These are phyloP conservation scores for Lycophotia porphyrea DNA, from an alignment of 2,888 invertebrate genomes.

Conservation along the genomic window DNA sequence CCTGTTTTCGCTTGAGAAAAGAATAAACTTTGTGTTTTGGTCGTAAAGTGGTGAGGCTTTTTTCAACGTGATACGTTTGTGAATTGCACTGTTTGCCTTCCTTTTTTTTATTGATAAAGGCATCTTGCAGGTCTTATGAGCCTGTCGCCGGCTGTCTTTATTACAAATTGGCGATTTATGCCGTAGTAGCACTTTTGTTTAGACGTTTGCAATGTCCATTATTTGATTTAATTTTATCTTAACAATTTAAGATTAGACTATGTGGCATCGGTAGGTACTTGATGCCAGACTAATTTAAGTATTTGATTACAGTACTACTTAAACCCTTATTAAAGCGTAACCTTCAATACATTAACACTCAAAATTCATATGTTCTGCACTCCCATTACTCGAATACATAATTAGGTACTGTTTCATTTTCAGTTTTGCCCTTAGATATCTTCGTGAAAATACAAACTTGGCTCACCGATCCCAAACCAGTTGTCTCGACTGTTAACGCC, in stretches of 20 bases:
- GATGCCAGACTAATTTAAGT: neutral
- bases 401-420: neutral
- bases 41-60: slow-evolving; percentile 5
- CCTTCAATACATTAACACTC: neutral
- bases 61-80: neutral
- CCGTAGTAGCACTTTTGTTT: neutral
- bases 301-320: neutral
- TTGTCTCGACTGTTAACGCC: slow-evolving; percentile 27
- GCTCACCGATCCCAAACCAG: slow-evolving; percentile 15
- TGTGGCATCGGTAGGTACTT: neutral
- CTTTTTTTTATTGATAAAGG: no score
- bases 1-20: slow-evolving; percentile 27
- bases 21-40: slow-evolving; percentile 4
- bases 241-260: neutral
- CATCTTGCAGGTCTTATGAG: no score
- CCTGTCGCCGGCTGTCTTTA: no score
- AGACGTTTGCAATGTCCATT: neutral
- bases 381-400: neutral
- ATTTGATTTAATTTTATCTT: neutral
- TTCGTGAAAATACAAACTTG: slow-evolving; percentile 5
- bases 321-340: no score
- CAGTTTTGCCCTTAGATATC: neutral
- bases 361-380: neutral
- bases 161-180: neutral
- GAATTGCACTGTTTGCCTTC: neutral